phyloP scores from a whole-genome alignment of 1,140 invertebrate genomes.

The Coenobita brevimanus region DNA sequence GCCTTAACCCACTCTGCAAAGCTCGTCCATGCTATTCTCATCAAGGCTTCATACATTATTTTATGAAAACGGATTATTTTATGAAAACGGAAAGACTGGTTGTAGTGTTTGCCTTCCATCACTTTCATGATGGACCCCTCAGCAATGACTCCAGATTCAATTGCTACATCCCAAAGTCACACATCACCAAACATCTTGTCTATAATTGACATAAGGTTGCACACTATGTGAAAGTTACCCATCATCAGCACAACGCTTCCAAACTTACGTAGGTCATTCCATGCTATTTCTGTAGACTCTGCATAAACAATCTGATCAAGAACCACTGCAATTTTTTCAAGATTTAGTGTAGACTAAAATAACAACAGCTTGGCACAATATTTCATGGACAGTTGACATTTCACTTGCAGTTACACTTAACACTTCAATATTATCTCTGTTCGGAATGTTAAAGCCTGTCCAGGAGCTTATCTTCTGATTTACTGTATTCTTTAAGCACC shows the following conservation, averaged over 20 bases:
- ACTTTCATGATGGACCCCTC: conserved; percentile 66
- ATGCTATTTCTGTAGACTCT: conserved; percentile 10
- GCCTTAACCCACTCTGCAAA: conserved; percentile 39
- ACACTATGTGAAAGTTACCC: conserved; percentile 68
- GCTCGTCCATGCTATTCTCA: conserved; percentile 40
- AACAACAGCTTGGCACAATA: not conserved
- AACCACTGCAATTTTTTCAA: not conserved
- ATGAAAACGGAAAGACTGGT: conserved; percentile 55
- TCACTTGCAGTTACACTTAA: not conserved
- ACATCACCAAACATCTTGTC: conserved; percentile 68
- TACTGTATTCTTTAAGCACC: no score
- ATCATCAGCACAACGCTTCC: conserved; percentile 58
- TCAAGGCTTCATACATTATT: conserved; percentile 64
- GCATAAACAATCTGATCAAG: conserved; percentile 21
- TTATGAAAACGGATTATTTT: no score
- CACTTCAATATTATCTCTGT: not conserved
- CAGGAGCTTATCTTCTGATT: no score
- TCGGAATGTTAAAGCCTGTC: conserved; percentile 21
- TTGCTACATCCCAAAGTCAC: conserved; percentile 63
- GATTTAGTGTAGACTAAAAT: not conserved
- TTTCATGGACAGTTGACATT: conserved; percentile 21
- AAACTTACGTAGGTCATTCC: conserved; percentile 20
- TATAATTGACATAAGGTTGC: conserved; percentile 57
- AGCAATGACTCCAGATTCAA: conserved; percentile 68
- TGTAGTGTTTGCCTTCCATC: conserved; percentile 69